Evolutionary conservation across 2,888 invertebrate species (phyloP).

Genomic region (Hymenopus coronatus): DNA sequence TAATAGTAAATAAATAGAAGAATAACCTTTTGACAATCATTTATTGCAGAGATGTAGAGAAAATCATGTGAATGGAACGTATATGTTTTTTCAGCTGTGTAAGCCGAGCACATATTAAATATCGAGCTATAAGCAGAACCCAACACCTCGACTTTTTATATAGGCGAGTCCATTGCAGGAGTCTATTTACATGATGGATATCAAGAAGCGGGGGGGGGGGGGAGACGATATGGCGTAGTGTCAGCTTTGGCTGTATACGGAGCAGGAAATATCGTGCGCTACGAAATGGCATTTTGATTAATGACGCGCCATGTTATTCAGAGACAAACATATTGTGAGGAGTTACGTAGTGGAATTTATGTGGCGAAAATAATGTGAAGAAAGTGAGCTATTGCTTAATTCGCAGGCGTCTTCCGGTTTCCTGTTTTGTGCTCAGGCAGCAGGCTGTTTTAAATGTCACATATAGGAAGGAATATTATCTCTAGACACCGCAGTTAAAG

Average conservation of each 20-base stretch:
- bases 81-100: too few species aligned
- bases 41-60: too few species aligned
- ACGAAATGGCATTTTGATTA: neutral
- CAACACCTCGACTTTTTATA: neutral
- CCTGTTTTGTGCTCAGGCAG: too few species aligned
- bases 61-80: too few species aligned
- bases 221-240: neutral
- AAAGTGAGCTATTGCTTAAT: neutral
- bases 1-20: too few species aligned
- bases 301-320: neutral
- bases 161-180: neutral
- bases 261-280: neutral
- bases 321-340: neutral
- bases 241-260: neutral
- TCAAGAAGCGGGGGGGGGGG: neutral
- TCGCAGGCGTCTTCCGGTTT: neutral
- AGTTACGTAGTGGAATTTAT: neutral
- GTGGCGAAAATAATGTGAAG: neutral
- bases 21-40: too few species aligned
- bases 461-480: too few species aligned
- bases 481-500: too few species aligned
- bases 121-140: neutral
- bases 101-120: too few species aligned
- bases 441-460: too few species aligned
- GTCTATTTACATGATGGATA: neutral